Base-by-base conservation (phyloP, 2,113 vertebrate genomes). In the Siniperca knerii region DNA sequence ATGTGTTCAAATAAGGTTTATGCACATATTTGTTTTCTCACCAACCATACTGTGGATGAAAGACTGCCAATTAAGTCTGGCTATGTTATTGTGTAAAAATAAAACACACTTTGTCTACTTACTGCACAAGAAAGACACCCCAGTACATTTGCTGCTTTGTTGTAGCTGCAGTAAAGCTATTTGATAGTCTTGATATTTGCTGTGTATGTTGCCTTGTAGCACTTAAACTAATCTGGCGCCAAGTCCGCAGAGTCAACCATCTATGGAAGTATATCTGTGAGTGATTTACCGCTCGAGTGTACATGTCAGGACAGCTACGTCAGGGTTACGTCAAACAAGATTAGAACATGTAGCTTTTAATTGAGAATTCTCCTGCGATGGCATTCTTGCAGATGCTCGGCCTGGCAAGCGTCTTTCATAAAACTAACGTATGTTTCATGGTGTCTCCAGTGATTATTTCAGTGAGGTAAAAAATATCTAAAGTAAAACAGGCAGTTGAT, bases 281-380 rank as follows among this genome's bases (percentile, higher is more conserved):
- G 71, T 84, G 82, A 95, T 93, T 93, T 92, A 69, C 54, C 78
- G 83, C 89, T 88, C 72, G 84, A 82, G 64, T 86, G 91, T 89
- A 64, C 88, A 91, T 73, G 90, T 91, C 93, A 80, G 82, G 58
- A 77, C 71, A 33, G 81, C 75, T 80, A 81, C 64, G 77, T 90
- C 87, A 84, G 76, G 76, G 67, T 42, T 50, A 62, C 87, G 57
- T 90, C 83, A 86, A 82, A 79, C 79, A 48, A 83, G 81, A 94
- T 92, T 90, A 90, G 61, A 90, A 90, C 87, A 91, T 77, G 78
- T 71, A 85, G 84, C 83, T 90, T 92, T 94, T 92, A 94, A 94
- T 92, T 93, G 86, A 88, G 64, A 79, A 75, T 68, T 55, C 75
- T 82, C 62, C 64, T 46, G 64, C 10, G 42, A 83, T 40, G 76